Evolutionary conservation across 2,113 vertebrate species (phyloP), one percentile per base, ranked within the genome.

Genomic region (Egretta garzetta): DNA sequence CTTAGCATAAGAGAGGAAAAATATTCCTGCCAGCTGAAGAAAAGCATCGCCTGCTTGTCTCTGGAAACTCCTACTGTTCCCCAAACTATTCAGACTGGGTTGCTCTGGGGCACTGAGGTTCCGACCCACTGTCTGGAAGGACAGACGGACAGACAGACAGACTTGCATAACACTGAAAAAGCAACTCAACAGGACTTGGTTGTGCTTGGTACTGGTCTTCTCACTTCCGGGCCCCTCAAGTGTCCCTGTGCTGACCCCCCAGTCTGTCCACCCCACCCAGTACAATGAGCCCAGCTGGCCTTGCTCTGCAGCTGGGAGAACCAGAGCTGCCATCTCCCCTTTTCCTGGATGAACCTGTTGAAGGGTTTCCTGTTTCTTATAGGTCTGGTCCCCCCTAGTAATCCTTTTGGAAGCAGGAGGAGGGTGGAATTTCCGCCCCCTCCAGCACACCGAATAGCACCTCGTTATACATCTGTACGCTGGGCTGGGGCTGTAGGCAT

Each of bases 21-120:
- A 26, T 33, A 26, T 47, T 81, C 56, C 82, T 93, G 88, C 88
- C 88, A 90, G 73, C 47, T 80, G 81, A 87, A 74, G 62, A 82
- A 68, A 90, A 32, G 70, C 52, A 72, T 90, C 1, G 1, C 71
- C 79, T 75, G 22, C 62, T 81, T 60, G 66, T 71, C 28, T 66
- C 77, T 82, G 60, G 28, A 80, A 6, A 18, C n/a, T 59, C 43
- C 14, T 41, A 9, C 52, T 72, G 43, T 85, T 91, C 77, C 90
- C 90, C 30, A 55, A 66, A 52, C 53, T 62, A 49, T 59, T 50
- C 53, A 76, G 75, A 8, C 53, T 30, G 59, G 26, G 53, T 3
- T 86, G 80, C 63, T 43, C 67, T 39, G 45, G 72, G 67, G 35
- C 18, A 1, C 67, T 66, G 76, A 7, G 2, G 63, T 23, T 79